A percentile compares a stretch with the other conserved stretches of the same genome.
Conservation (phyloP, 1,140 invertebrate species). For the Olivierus martensii region DNA sequence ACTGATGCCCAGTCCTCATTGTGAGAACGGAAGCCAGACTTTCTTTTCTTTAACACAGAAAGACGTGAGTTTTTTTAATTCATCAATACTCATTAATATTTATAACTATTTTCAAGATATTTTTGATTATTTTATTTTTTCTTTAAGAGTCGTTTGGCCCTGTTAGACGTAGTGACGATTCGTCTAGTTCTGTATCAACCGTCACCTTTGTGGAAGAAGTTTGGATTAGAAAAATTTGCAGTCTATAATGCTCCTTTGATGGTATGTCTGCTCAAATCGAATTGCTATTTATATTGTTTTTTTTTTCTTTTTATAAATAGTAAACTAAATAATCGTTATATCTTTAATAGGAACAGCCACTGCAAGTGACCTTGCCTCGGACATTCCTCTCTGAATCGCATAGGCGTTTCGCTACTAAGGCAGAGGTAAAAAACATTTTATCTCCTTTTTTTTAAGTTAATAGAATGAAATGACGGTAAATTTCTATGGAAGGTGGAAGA, state of each 20-base stretch:
- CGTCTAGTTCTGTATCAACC: constrained; percentile 38
- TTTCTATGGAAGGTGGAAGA: background rate
- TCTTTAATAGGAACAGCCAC: no score
- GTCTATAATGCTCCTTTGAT: constrained; percentile 23
- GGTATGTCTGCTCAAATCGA: background rate
- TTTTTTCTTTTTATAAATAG: no score
- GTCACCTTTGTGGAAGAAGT: constrained; percentile 39
- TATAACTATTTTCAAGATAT: background rate
- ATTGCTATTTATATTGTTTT: no score
- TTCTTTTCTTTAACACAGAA: constrained; percentile 32
- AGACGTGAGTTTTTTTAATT: constrained; percentile 26
- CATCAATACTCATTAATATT: background rate
- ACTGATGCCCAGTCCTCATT: constrained; percentile 36
- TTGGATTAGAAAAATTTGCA: constrained; percentile 36
- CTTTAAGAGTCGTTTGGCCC: constrained; percentile 25
- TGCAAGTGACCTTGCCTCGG: no score
- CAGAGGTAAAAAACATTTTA: no score
- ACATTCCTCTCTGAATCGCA: no score
- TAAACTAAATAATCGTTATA: no score
- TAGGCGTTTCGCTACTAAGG: no score
- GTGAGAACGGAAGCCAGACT: constrained; percentile 34
- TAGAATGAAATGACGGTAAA: no score
- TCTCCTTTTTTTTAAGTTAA: no score
- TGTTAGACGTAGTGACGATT: constrained; percentile 27
- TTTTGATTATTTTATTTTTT: background rate